Percentiles rank a stretch among this genome's conserved stretches.
Evolutionary conservation across 2,797 vertebrate genomes (phyloP).

Genomic region (Hybognathus amarus): DNA sequence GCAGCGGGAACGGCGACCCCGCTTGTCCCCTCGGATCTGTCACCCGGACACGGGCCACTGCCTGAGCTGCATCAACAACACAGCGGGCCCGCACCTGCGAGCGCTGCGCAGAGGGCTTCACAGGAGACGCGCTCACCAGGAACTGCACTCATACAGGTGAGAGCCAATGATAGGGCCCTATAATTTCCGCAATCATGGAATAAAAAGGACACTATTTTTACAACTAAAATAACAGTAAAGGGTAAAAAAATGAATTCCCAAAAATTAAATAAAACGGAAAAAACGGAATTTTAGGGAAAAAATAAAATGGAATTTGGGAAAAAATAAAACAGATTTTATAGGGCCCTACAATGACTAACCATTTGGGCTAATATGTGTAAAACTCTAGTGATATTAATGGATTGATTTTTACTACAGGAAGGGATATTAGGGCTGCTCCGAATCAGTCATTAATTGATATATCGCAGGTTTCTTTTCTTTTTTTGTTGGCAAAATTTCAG

Average conservation of each 20-base stretch:
- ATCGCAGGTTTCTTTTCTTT: background rate
- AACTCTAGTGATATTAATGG: background rate
- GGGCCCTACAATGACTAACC: too few relatives aligned
- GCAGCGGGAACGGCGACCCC: slow-evolving; percentile 77
- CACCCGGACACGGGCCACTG: slow-evolving; percentile 79
- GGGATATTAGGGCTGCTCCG: background rate
- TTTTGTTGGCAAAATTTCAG: background rate
- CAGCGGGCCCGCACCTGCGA: slow-evolving; percentile 77
- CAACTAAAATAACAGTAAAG: too few relatives aligned
- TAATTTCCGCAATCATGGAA: too few relatives aligned
- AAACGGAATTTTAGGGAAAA: too few relatives aligned
- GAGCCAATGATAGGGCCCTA: too few relatives aligned
- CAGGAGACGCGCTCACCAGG: slow-evolving; percentile 61
- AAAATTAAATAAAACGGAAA: too few relatives aligned
- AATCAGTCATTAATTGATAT: background rate
- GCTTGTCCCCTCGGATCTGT: slow-evolving; percentile 72
- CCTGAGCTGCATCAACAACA: slow-evolving; percentile 80
- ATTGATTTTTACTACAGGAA: background rate
- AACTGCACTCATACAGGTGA: slow-evolving; percentile 82
- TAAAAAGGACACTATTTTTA: too few relatives aligned
- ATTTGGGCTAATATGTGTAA: background rate
- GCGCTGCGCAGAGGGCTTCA: slow-evolving; percentile 78
- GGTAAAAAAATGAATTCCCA: too few relatives aligned
- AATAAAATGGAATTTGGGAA: too few relatives aligned
- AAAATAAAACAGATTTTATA: too few relatives aligned